Percentiles rank a stretch among this genome's conserved stretches.
Evolutionary conservation across 2,888 invertebrate genomes (phyloP).

Genomic region (Napeogenes inachia): DNA sequence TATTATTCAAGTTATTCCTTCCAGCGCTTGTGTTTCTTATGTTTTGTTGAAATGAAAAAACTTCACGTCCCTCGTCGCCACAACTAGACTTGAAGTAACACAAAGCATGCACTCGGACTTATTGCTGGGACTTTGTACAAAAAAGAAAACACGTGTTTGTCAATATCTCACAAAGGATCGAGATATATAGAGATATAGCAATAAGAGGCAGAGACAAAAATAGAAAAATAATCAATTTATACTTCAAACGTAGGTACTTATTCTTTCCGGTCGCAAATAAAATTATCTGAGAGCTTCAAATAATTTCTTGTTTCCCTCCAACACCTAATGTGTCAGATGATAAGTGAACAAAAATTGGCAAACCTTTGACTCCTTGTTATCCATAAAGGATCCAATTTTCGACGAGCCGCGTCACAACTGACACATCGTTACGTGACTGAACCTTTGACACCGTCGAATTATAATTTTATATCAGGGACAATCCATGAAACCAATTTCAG

Average conservation of each 20-base stretch:
- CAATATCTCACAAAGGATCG: no score
- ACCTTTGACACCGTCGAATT: conserved; percentile 52
- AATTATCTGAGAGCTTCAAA: not conserved
- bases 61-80: conserved; percentile 47
- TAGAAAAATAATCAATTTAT: no score
- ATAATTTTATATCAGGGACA: conserved; percentile 43
- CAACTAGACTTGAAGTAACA: conserved; percentile 32
- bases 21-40: conserved; percentile 17
- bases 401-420: conserved; percentile 49
- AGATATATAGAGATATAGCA: no score
- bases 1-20: conserved; percentile 21
- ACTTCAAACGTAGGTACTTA: no score
- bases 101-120: conserved; percentile 18
- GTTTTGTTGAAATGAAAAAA: conserved; percentile 52
- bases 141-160: no score
- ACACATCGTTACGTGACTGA: conserved; percentile 67
- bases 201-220: no score
- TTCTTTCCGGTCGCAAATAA: no score
- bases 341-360: conserved; percentile 5
- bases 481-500: conserved; percentile 7
- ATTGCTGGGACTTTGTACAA: conserved; percentile 2
- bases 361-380: conserved; percentile 45
- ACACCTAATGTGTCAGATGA: conserved; percentile 6
- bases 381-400: conserved; percentile 63
- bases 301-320: not conserved